phyloP scores from a whole-genome alignment of 2,888 invertebrate species.

The Cordilura impudica region DNA sequence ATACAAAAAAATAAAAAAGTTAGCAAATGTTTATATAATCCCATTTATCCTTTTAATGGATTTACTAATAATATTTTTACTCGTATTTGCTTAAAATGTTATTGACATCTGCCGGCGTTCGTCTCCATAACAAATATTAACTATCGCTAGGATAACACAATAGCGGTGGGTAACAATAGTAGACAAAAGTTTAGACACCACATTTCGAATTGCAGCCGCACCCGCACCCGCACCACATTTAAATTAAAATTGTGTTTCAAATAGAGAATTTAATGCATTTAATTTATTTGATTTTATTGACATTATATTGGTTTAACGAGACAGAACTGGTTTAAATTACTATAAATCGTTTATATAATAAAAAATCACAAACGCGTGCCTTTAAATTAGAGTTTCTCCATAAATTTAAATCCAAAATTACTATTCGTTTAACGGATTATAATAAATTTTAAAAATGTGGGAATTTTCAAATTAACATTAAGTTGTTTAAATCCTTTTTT shows the following conservation, averaged over 20 bases:
- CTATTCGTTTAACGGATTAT: too few species aligned
- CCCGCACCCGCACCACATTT: conserved; percentile 39
- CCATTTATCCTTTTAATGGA: conserved; percentile 60
- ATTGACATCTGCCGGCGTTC: conserved; percentile 49
- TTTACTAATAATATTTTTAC: conserved; percentile 36
- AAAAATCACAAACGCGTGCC: neutral
- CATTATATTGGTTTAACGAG: conserved; percentile 7
- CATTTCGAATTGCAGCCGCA: conserved; percentile 25
- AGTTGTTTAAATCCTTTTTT: neutral
- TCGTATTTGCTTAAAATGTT: conserved; percentile 44
- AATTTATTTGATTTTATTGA: conserved; percentile 5
- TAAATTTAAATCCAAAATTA: neutral
- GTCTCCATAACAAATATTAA: conserved; percentile 34
- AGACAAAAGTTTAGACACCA: conserved; percentile 7
- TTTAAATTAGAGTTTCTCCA: neutral
- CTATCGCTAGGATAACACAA: conserved; percentile 22
- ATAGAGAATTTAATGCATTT: conserved; percentile 17
- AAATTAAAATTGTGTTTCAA: neutral
- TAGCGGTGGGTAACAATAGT: neutral
- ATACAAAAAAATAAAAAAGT: neutral
- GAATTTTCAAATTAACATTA: neutral
- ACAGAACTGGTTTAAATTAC: conserved; percentile 14
- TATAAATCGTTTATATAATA: neutral
- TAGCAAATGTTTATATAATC: conserved; percentile 45
- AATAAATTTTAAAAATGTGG: conserved; percentile 1